phyloP scores from a whole-genome alignment of 2,113 vertebrate genomes.

The Aepyceros melampus region DNA sequence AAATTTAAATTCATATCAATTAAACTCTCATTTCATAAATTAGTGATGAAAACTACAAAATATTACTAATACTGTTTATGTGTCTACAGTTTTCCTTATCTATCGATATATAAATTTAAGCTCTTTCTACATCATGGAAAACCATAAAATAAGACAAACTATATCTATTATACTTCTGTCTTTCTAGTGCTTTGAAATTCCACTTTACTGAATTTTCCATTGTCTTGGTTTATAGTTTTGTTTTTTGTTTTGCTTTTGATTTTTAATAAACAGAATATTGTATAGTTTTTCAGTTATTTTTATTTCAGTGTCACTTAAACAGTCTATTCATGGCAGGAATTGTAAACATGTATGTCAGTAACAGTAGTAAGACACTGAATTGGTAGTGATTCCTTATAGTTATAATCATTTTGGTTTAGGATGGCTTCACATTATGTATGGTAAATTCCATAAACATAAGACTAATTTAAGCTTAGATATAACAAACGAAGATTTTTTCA shows the following conservation, averaged over 20 bases:
- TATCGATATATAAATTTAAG: not conserved
- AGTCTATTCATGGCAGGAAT: not conserved
- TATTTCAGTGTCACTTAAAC: not conserved
- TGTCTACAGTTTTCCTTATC: not conserved
- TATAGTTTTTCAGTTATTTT: not conserved
- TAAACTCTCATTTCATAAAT: constrained; percentile 5
- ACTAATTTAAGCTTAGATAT: not conserved
- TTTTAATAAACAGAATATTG: not conserved
- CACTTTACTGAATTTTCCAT: not conserved
- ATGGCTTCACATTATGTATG: not conserved
- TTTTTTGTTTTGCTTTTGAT: not conserved
- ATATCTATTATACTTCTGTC: not conserved
- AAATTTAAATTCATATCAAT: constrained; percentile 46
- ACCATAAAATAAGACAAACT: not conserved
- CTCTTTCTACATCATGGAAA: not conserved
- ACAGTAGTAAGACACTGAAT: not conserved
- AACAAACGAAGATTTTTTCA: not conserved
- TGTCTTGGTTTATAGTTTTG: not conserved
- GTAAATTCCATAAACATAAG: not conserved
- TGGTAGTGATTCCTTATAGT: not conserved
- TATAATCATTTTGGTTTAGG: not conserved
- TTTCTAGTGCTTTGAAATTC: not conserved
- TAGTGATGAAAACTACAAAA: not conserved
- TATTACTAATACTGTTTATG: not conserved
- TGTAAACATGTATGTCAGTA: not conserved